Percentiles rank a stretch among this genome's conserved stretches.
These are phyloP conservation scores for Heliconius nattereri DNA, from an alignment of 1,140 invertebrate genomes.

Conservation along the genomic window DNA sequence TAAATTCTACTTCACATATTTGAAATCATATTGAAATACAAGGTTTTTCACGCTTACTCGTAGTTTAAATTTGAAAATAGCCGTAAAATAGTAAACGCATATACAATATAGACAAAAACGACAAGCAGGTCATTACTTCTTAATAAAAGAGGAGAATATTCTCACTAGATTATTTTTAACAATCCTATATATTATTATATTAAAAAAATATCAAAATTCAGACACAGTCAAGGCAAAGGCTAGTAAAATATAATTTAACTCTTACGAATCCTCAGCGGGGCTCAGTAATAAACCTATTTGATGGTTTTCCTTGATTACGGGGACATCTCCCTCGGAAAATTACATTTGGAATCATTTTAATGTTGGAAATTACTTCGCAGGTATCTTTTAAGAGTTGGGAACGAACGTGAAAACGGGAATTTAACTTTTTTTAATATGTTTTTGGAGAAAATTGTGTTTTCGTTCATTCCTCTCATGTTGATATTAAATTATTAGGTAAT, in stretches of 20 bases:
- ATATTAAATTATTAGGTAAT: too few relatives aligned
- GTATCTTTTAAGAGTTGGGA: slow-evolving; percentile 10
- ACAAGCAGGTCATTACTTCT: too few relatives aligned
- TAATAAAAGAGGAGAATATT: too few relatives aligned
- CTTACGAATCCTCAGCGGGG: slow-evolving; percentile 5
- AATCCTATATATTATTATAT: too few relatives aligned
- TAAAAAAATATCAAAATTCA: not conserved
- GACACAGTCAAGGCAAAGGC: not conserved
- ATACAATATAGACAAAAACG: too few relatives aligned
- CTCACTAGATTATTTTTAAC: too few relatives aligned
- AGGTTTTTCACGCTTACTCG: too few relatives aligned
- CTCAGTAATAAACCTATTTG: slow-evolving; percentile 22
- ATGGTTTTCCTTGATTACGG: slow-evolving; percentile 29
- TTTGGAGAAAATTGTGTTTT: not conserved
- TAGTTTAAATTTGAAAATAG: too few relatives aligned
- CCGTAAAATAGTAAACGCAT: too few relatives aligned
- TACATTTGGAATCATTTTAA: slow-evolving; percentile 21
- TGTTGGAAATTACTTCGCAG: slow-evolving; percentile 17
- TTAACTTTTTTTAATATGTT: not conserved
- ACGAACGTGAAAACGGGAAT: not conserved
- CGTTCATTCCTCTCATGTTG: too few relatives aligned
- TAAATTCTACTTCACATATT: too few relatives aligned
- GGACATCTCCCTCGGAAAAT: slow-evolving; percentile 18
- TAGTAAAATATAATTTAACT: slow-evolving; percentile 20
- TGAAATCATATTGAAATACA: too few relatives aligned